Evolutionary conservation across 2,113 vertebrate species (phyloP).

Genomic region (Proteles cristata): DNA sequence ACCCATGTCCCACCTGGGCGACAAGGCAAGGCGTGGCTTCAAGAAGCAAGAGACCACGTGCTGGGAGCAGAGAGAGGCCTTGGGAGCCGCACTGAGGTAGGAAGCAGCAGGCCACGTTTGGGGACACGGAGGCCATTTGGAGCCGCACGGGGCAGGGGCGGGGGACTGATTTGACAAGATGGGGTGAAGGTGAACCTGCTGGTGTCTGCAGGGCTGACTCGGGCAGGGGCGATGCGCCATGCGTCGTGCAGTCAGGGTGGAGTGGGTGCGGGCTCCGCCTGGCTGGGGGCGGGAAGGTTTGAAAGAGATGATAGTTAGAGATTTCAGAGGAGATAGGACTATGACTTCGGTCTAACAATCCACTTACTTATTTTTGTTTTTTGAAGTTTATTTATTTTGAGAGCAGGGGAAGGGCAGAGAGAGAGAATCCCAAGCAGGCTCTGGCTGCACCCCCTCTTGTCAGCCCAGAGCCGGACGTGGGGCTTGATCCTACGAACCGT

Average conservation of each 20-base stretch:
- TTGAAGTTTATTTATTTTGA: too few relatives aligned
- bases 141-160: neutral
- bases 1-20: conserved; percentile 59
- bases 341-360: neutral
- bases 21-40: neutral
- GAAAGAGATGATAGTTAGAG: neutral
- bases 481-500: too few relatives aligned
- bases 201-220: neutral
- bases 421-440: too few relatives aligned
- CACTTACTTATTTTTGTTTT: too few relatives aligned
- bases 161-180: neutral
- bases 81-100: conserved; percentile 6
- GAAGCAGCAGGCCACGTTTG: neutral
- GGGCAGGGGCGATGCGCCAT: neutral
- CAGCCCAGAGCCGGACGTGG: too few relatives aligned
- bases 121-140: neutral
- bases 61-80: neutral
- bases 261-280: too few relatives aligned
- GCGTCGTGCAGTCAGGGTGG: neutral
- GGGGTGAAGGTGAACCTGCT: neutral
- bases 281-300: neutral
- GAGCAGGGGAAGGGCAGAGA: too few relatives aligned
- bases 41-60: neutral
- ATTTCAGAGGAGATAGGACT: neutral
- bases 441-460: too few relatives aligned